Evolutionary conservation across 2,797 vertebrate genomes (phyloP).

Genomic region (Syngnathus acus): DNA sequence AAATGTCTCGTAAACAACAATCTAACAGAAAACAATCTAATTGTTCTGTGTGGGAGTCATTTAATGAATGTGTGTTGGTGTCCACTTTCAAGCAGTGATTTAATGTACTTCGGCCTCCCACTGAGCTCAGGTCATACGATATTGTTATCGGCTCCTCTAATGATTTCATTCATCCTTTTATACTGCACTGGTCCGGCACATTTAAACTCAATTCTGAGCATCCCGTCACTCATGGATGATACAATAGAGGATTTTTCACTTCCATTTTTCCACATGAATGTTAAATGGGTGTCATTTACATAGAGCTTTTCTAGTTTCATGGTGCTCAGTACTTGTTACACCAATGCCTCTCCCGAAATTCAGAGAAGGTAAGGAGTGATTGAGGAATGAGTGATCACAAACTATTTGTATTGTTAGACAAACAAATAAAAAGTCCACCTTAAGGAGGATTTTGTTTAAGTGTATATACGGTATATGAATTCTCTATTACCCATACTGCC

Average conservation of each 20-base stretch:
- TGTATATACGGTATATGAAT: background rate
- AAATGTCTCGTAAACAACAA: slow-evolving; percentile 35
- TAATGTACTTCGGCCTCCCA: slow-evolving; percentile 41
- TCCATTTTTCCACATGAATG: slow-evolving; percentile 31
- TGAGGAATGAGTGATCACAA: background rate
- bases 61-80: slow-evolving; percentile 44
- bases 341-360: background rate
- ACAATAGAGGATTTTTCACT: slow-evolving; percentile 31
- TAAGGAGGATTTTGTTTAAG: background rate
- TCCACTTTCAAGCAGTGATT: slow-evolving; percentile 49
- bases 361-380: background rate
- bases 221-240: slow-evolving; percentile 38
- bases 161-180: slow-evolving; percentile 45
- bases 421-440: background rate
- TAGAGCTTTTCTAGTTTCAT: background rate
- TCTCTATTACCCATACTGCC: background rate
- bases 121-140: slow-evolving; percentile 27
- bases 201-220: slow-evolving; percentile 27
- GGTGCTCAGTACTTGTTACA: background rate
- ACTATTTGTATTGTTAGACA: background rate
- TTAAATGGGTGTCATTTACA: background rate
- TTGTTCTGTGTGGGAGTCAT: slow-evolving; percentile 14
- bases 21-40: background rate
- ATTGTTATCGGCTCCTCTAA: slow-evolving; percentile 46
- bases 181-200: slow-evolving; percentile 22